A percentile compares a stretch with the other conserved stretches of the same genome.
Evolutionary conservation across 1,140 invertebrate genomes (phyloP).

Genomic region (Scaptomyza montana): DNA sequence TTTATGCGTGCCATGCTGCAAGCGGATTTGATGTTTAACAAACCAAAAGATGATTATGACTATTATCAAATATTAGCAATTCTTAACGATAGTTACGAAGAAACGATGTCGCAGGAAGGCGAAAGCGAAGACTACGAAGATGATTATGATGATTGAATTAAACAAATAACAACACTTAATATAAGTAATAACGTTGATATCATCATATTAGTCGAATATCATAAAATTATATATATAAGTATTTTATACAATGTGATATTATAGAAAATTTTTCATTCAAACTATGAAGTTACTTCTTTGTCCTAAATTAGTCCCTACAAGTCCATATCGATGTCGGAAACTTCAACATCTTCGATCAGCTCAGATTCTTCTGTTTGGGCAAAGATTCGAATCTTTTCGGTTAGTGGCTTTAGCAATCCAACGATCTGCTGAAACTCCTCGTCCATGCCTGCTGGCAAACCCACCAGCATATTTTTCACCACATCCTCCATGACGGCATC

Average conservation of each 20-base stretch:
- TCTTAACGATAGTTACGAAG: neutral
- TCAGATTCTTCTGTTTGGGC: slow-evolving; percentile 5
- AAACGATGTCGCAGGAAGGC: neutral
- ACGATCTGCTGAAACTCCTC: slow-evolving; percentile 13
- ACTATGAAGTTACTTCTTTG: too few relatives aligned
- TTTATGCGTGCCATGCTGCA: neutral
- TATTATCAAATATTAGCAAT: neutral
- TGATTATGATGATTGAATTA: neutral
- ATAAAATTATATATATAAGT: too few relatives aligned
- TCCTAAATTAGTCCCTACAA: neutral
- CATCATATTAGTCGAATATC: too few relatives aligned
- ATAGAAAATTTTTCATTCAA: too few relatives aligned
- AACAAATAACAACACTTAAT: neutral
- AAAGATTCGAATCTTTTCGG: slow-evolving; percentile 7
- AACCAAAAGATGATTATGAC: neutral
- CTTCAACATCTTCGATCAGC: slow-evolving; percentile 4
- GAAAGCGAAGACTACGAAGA: neutral
- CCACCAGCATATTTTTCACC: slow-evolving; percentile 18
- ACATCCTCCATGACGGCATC: slow-evolving; percentile 28
- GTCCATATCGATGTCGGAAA: slow-evolving; percentile 15
- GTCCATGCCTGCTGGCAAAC: slow-evolving; percentile 11
- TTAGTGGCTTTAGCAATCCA: neutral
- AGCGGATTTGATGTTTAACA: neutral
- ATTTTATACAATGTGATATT: too few relatives aligned
- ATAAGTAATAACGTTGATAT: too few relatives aligned